Evolutionary conservation across 2,113 vertebrate genomes (phyloP), one percentile per base, ranked within the genome.

Genomic region (Rutilus rutilus): DNA sequence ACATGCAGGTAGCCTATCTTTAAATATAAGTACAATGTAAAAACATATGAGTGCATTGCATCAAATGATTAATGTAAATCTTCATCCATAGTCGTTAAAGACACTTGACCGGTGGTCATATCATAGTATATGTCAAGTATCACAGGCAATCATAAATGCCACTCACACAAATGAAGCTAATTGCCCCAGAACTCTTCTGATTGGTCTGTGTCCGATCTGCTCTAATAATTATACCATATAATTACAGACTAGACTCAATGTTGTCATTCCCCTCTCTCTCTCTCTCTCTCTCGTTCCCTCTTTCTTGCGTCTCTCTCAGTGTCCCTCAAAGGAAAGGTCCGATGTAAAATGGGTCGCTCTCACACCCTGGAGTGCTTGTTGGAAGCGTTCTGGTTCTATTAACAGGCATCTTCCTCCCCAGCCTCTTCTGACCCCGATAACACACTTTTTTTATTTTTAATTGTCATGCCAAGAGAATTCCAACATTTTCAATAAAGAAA

Each of bases 311-410:
- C 36, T 75, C 36, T 50, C 73, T 64, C 23, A 5, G 25, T 59
- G 30, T 79, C 42, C 9, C 62, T 67, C 30, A 64, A 62, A 75
- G 27, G 69, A 83, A 84, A 62, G 76, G 33, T 82, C 62, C 39
- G 39, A 54, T 52, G 81, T 84, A 89, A 89, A 89, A 67, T 87
- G 85, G 89, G 86, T 87, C 88, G 76, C n/a, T 39, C n/a, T 71
- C 42, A 77, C 82, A 85, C 84, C 82, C 81, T 87, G 81, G 87
- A 87, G 86, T 57, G 76, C 15, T 10, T 88, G 67, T 82, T 73
- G 30, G 74, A 88, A 86, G 77, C 52, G 17, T 50, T 75, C 76
- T 19, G 67, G 71, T 62, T 87, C 69, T 86, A 86, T 89, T 88
- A 78, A 71, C 67, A 52, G 59, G 30, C 71, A 57, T 77, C 25